phyloP scores from a whole-genome alignment of 2,113 vertebrate genomes.

The Istiophorus platypterus region DNA sequence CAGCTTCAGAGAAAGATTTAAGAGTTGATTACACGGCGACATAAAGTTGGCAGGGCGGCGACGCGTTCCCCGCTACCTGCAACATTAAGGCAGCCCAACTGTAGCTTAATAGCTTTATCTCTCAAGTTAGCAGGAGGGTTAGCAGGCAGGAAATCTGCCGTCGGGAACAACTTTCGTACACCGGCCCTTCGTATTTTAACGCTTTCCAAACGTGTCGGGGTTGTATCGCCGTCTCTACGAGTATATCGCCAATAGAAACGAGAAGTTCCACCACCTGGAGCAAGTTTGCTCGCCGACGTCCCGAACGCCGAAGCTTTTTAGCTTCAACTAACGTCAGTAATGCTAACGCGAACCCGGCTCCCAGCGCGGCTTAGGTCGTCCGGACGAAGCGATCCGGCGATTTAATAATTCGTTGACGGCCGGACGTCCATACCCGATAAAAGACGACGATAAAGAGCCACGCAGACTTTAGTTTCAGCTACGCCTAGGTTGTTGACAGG shows the following conservation, averaged over 20 bases:
- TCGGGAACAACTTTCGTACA: constrained; percentile 22
- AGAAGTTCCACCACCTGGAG: constrained; percentile 35
- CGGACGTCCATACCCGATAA: constrained; percentile 57
- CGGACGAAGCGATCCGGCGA: neutral
- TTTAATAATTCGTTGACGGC: neutral
- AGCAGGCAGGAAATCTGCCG: constrained; percentile 38
- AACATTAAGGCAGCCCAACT: neutral
- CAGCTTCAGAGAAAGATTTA: too few species aligned
- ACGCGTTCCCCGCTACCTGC: neutral
- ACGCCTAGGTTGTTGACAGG: constrained; percentile 60
- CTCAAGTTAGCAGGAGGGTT: constrained; percentile 49
- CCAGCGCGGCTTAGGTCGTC: neutral
- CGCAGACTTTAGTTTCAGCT: constrained; percentile 16
- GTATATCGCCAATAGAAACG: neutral
- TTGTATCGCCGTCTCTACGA: neutral
- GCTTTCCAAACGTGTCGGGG: fast-evolving
- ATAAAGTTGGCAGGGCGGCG: neutral
- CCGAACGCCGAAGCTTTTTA: constrained; percentile 31
- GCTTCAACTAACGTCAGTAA: constrained; percentile 37
- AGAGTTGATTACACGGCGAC: neutral
- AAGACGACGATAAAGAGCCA: constrained; percentile 5
- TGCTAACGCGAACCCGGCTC: constrained; percentile 52
- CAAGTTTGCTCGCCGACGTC: constrained; percentile 55
- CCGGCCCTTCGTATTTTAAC: fast-evolving
- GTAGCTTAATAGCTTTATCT: constrained; percentile 23